Conservation (phyloP, 2,797 vertebrate species). For the Sparidentex hasta region DNA sequence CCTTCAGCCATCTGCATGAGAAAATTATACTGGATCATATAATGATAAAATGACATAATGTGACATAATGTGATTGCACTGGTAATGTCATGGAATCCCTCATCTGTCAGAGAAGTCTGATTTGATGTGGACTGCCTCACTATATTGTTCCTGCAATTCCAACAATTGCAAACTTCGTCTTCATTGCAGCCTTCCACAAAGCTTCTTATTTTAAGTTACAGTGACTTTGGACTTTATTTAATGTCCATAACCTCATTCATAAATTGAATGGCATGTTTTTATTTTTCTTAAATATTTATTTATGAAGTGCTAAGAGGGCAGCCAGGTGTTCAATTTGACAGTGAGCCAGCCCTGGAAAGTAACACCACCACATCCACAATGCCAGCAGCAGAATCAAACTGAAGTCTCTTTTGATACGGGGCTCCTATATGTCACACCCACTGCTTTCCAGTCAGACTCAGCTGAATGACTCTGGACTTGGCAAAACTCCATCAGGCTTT, state of each 20-base stretch:
- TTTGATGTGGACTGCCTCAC: background rate
- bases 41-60: background rate
- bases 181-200: background rate
- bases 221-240: background rate
- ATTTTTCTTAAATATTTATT: background rate
- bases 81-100: background rate
- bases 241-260: background rate
- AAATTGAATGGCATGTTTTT: background rate
- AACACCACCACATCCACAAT: background rate
- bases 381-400: background rate
- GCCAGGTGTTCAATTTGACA: background rate
- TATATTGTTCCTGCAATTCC: background rate
- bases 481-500: background rate
- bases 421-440: background rate
- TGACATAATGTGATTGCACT: background rate
- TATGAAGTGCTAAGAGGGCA: too few relatives aligned
- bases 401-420: background rate
- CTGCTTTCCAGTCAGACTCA: background rate
- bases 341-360: background rate
- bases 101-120: background rate
- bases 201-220: background rate
- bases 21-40: conserved; percentile 1
- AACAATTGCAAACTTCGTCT: background rate
- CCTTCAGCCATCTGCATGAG: background rate
- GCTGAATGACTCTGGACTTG: background rate